Evolutionary conservation across 2,113 vertebrate genomes (phyloP).

Genomic region (Redunca redunca): DNA sequence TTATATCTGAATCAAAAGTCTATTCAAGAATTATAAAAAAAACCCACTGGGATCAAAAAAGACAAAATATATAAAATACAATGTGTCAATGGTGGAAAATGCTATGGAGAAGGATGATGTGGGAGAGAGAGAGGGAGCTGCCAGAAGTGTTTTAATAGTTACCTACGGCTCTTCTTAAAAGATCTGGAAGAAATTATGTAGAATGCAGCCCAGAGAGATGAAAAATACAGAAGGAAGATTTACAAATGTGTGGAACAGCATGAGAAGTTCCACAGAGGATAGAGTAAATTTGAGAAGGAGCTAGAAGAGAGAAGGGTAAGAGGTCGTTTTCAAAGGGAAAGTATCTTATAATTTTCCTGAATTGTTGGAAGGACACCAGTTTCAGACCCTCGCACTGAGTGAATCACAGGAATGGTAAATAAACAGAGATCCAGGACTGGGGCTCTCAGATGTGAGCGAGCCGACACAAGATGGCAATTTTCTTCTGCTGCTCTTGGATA

Average conservation of each 20-base stretch:
- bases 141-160: background rate
- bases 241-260: background rate
- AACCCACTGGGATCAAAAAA: background rate
- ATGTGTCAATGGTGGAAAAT: background rate
- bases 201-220: background rate
- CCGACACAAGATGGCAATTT: background rate
- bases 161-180: background rate
- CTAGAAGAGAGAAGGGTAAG: background rate
- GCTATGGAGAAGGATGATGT: background rate
- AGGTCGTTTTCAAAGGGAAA: background rate
- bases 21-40: background rate
- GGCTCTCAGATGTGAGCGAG: background rate
- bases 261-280: background rate
- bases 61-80: background rate
- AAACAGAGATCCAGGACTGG: background rate
- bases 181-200: background rate
- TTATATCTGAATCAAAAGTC: background rate
- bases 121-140: background rate
- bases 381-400: background rate
- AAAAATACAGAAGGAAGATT: background rate
- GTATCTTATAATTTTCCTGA: background rate
- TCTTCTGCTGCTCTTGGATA: background rate
- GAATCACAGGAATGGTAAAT: background rate
- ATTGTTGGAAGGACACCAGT: background rate
- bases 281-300: background rate